phyloP scores from a whole-genome alignment of 1,140 invertebrate species.

The Dreissena polymorpha region DNA sequence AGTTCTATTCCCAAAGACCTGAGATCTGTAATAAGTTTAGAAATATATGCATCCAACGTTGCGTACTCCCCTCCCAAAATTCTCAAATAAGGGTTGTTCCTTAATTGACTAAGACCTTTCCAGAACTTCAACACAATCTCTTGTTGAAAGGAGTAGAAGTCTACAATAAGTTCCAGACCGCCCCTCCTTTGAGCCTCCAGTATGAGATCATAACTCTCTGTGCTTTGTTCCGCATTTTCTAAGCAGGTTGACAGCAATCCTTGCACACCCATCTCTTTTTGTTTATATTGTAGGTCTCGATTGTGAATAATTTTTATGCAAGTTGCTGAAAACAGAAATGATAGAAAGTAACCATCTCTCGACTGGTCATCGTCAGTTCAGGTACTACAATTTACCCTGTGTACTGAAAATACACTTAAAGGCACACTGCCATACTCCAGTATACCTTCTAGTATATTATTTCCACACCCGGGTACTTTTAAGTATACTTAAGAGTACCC shows the following conservation, averaged over 20 bases:
- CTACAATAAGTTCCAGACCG: constrained; percentile 75
- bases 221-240: constrained; percentile 59
- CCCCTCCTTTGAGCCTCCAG: constrained; percentile 61
- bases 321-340: no score
- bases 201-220: constrained; percentile 68
- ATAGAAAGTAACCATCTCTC: no score
- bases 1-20: constrained; percentile 66
- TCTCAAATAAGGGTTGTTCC: constrained; percentile 68
- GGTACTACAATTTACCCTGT: no score
- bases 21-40: constrained; percentile 69
- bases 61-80: constrained; percentile 74
- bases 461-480: no score
- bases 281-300: no score
- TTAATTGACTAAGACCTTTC: constrained; percentile 58
- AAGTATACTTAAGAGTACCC: no score
- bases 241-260: constrained; percentile 68
- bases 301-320: no score
- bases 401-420: no score
- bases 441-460: no score
- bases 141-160: constrained; percentile 73
- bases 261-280: constrained; percentile 68
- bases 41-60: constrained; percentile 65
- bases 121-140: constrained; percentile 68
- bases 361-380: no score
- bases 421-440: no score